phyloP scores from a whole-genome alignment of 2,113 vertebrate species.

The Raphicerus campestris region DNA sequence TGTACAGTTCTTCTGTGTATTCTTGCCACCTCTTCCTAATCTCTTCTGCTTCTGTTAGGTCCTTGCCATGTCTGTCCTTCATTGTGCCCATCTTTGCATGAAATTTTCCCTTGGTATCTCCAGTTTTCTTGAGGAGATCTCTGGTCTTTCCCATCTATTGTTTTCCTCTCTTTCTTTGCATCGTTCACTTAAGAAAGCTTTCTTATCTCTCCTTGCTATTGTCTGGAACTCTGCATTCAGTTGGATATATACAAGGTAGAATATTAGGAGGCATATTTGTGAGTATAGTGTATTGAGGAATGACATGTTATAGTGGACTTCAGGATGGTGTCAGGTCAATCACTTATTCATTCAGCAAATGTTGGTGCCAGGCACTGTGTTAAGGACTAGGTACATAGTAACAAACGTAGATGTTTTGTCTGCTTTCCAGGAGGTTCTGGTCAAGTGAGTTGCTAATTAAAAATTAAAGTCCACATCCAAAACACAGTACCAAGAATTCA shows the following conservation, averaged over 20 bases:
- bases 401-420: background rate
- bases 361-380: background rate
- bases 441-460: background rate
- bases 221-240: background rate
- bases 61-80: background rate
- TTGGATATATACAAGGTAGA: background rate
- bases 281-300: background rate
- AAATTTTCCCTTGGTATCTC: background rate
- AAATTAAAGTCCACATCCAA: background rate
- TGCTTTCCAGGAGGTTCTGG: background rate
- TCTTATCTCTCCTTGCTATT: background rate
- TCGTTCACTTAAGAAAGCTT: background rate
- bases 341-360: background rate
- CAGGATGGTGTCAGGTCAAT: background rate
- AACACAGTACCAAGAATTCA: background rate
- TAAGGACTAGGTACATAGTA: background rate
- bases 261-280: background rate
- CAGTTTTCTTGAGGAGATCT: background rate
- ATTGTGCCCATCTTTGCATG: background rate
- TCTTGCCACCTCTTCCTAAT: background rate
- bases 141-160: background rate
- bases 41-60: background rate
- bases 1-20: background rate
- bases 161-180: background rate
- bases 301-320: background rate